Percentiles rank a stretch among this genome's conserved stretches.
Evolutionary conservation across 2,888 invertebrate genomes (phyloP).

Genomic region (Disparrhopalites patrizii): DNA sequence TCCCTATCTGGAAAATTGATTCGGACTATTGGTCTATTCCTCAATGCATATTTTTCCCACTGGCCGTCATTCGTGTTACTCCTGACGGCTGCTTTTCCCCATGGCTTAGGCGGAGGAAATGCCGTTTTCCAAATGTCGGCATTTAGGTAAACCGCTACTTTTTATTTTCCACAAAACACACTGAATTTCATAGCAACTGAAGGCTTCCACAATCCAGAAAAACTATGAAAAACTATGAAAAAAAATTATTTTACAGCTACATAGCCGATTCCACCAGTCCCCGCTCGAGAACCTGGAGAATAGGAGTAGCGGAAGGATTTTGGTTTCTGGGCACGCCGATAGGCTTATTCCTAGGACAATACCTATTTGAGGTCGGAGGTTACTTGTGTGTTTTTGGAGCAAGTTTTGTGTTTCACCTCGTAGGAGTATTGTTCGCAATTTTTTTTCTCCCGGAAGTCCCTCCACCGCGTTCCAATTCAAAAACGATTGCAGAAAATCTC

Average conservation of each 20-base stretch:
- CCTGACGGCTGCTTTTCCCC: constrained; percentile 43
- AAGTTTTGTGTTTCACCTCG: constrained; percentile 37
- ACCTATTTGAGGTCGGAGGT: constrained; percentile 41
- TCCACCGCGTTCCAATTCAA: no score
- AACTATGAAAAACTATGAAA: no score
- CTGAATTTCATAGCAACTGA: no score
- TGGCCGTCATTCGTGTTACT: constrained; percentile 44
- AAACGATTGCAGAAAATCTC: no score
- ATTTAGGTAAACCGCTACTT: constrained; percentile 40
- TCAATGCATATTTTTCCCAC: constrained; percentile 43
- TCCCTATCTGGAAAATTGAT: constrained; percentile 44
- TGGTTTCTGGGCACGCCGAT: constrained; percentile 46
- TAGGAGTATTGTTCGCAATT: constrained; percentile 41
- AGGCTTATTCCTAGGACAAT: constrained; percentile 43
- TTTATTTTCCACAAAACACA: neutral
- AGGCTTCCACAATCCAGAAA: no score
- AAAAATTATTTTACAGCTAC: constrained; percentile 43
- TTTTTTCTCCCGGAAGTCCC: constrained; percentile 45
- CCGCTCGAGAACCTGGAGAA: constrained; percentile 42
- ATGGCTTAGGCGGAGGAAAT: constrained; percentile 45
- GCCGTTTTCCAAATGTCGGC: constrained; percentile 48
- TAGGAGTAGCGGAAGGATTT: constrained; percentile 46
- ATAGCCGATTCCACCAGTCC: constrained; percentile 46
- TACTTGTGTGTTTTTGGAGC: constrained; percentile 45
- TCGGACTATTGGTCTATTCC: constrained; percentile 42